phyloP scores from a whole-genome alignment of 2,888 invertebrate genomes.

The Plemyria rubiginata region DNA sequence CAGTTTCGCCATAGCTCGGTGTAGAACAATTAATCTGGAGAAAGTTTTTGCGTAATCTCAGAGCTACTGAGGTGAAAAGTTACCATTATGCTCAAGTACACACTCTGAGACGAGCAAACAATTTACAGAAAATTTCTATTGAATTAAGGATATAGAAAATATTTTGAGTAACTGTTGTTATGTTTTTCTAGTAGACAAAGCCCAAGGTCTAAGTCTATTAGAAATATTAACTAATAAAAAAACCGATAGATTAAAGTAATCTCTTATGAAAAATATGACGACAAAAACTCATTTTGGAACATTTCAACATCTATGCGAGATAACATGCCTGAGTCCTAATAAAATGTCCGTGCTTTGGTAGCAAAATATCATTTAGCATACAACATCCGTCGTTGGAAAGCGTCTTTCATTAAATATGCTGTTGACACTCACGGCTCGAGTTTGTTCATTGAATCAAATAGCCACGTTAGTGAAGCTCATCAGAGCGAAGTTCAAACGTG shows the following conservation, averaged over 20 bases:
- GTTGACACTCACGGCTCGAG: neutral
- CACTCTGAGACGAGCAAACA: neutral
- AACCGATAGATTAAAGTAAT: no score
- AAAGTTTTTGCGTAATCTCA: conserved; percentile 12
- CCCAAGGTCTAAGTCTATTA: no score
- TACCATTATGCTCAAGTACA: conserved; percentile 7
- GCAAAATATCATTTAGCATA: neutral
- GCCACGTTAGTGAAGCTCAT: conserved; percentile 14
- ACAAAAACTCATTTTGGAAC: no score
- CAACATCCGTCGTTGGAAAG: neutral
- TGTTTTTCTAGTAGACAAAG: no score
- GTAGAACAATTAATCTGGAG: conserved; percentile 28
- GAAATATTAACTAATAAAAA: no score
- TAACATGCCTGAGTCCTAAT: neutral
- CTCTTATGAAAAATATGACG: no score
- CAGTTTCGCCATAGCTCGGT: conserved; percentile 19
- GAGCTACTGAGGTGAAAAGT: conserved; percentile 1
- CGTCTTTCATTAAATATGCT: neutral
- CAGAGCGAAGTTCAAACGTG: conserved; percentile 28
- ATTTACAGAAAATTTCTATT: neutral
- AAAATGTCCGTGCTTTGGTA: neutral
- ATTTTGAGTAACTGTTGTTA: no score
- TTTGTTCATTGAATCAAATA: conserved; percentile 12
- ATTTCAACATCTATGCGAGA: neutral
- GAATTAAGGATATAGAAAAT: no score